Evolutionary conservation across 2,113 vertebrate species (phyloP).

Genomic region (Microtus pennsylvanicus): DNA sequence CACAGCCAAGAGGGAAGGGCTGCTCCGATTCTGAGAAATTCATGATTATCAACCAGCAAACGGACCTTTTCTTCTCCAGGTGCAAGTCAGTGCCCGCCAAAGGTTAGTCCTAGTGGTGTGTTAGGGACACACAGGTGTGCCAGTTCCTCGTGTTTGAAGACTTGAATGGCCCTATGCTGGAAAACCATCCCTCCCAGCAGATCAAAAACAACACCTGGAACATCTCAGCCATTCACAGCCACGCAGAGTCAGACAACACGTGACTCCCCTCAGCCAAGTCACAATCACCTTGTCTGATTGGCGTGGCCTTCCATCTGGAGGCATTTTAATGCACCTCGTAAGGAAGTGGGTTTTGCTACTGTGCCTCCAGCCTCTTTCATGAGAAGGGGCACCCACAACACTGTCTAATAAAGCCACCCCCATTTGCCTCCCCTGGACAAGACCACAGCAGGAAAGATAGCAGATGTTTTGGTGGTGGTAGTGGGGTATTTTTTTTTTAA

Average conservation of each 20-base stretch:
- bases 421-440: slow-evolving; percentile 16
- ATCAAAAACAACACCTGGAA: not conserved
- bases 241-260: not conserved
- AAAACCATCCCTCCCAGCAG: not conserved
- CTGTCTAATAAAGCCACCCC: not conserved
- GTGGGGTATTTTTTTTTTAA: not conserved
- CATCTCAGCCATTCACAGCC: not conserved
- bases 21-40: not conserved
- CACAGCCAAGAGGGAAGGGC: not conserved
- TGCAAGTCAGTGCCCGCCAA: not conserved
- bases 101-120: not conserved
- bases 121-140: not conserved
- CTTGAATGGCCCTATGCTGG: not conserved
- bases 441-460: not conserved
- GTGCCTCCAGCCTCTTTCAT: not conserved
- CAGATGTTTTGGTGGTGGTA: not conserved
- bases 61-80: not conserved
- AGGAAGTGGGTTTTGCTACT: not conserved
- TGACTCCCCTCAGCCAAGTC: not conserved
- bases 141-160: not conserved
- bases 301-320: not conserved
- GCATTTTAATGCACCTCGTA: not conserved
- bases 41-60: not conserved
- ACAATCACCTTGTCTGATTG: not conserved
- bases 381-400: not conserved